A percentile compares a stretch with the other conserved stretches of the same genome.
These are phyloP conservation scores for Nebria salina DNA, from an alignment of 2,888 invertebrate genomes.

Conservation along the genomic window DNA sequence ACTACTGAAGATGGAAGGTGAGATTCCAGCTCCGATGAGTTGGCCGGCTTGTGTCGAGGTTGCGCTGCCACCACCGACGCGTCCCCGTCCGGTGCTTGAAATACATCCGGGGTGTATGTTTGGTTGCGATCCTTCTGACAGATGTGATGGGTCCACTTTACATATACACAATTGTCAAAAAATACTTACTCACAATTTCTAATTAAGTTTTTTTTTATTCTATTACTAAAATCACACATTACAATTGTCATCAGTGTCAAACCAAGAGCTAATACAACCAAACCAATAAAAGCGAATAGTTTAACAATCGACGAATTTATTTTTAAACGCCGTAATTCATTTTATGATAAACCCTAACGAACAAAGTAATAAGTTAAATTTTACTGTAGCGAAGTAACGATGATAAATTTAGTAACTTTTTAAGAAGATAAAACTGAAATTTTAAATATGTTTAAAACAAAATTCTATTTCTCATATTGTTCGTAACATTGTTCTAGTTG, in stretches of 20 bases:
- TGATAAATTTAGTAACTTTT: too few relatives aligned
- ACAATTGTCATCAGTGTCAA: not conserved
- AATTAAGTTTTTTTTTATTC: not conserved
- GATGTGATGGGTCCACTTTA: slow-evolving; percentile 58
- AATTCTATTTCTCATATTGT: too few relatives aligned
- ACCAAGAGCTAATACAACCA: not conserved
- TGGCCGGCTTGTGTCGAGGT: slow-evolving; percentile 72
- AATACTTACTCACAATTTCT: not conserved
- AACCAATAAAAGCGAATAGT: not conserved
- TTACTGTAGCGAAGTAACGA: too few relatives aligned
- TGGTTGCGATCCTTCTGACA: slow-evolving; percentile 65
- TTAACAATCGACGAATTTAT: not conserved
- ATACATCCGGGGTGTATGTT: slow-evolving; percentile 73
- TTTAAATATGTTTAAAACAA: too few relatives aligned
- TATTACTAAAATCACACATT: not conserved
- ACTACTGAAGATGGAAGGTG: slow-evolving; percentile 71
- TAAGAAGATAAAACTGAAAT: too few relatives aligned
- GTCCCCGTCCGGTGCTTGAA: slow-evolving; percentile 70
- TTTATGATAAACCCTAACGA: too few relatives aligned
- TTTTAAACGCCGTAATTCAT: too few relatives aligned
- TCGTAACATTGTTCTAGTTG: too few relatives aligned
- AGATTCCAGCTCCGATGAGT: slow-evolving; percentile 75
- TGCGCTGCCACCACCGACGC: slow-evolving; percentile 68
- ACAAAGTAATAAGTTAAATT: too few relatives aligned
- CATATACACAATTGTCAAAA: slow-evolving; percentile 5